A percentile compares a stretch with the other conserved stretches of the same genome.
Conservation (phyloP, 2,797 vertebrate genomes). For the Spheniscus humboldti region DNA sequence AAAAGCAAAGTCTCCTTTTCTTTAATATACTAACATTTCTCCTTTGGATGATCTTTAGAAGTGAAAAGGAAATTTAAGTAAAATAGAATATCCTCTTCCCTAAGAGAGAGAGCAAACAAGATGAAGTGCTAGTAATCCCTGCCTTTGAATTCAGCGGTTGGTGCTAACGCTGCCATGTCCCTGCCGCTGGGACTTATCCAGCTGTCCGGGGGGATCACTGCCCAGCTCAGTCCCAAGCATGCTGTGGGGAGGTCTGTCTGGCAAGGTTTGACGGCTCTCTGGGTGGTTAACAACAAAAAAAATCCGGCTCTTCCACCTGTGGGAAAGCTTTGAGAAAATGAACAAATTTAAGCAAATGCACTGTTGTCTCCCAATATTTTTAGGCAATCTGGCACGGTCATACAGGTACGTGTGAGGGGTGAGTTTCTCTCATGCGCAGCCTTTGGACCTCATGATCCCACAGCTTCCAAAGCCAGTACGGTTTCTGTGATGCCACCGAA, state of each 20-base stretch:
- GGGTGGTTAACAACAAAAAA: neutral
- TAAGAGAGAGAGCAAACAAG: neutral
- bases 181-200: neutral
- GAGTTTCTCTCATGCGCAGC: neutral
- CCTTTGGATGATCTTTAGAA: neutral
- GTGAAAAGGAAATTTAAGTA: neutral
- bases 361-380: neutral
- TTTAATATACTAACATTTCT: neutral
- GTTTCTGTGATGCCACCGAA: neutral
- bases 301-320: neutral
- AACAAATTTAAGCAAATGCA: neutral
- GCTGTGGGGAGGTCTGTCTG: fast-evolving
- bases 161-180: neutral
- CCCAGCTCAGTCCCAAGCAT: neutral
- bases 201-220: neutral
- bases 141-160: neutral
- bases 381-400: neutral
- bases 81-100: neutral
- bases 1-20: neutral
- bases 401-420: fast-evolving
- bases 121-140: neutral
- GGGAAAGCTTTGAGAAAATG: neutral
- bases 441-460: neutral
- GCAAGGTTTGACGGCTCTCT: neutral
- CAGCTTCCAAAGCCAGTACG: neutral